phyloP scores from a whole-genome alignment of 2,113 vertebrate genomes.

The Pionites leucogaster region DNA sequence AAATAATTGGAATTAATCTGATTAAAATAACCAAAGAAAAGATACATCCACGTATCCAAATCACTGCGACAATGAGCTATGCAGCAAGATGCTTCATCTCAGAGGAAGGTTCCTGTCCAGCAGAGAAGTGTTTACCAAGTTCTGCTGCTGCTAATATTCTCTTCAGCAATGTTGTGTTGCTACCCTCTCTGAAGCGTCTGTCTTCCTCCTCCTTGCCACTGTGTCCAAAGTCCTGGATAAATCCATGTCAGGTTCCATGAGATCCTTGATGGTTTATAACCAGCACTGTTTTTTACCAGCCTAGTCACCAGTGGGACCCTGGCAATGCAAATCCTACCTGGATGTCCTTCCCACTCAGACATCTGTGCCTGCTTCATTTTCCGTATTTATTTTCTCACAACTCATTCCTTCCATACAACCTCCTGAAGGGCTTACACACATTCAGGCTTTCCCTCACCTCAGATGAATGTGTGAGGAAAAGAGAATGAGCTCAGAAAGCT shows the following conservation, averaged over 20 bases:
- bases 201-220: not conserved
- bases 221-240: not conserved
- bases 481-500: not conserved
- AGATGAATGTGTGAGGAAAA: not conserved
- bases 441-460: not conserved
- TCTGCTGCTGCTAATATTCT: not conserved
- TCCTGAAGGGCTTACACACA: not conserved
- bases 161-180: not conserved
- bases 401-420: not conserved
- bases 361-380: not conserved
- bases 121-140: not conserved
- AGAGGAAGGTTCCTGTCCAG: not conserved
- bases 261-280: not conserved
- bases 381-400: not conserved
- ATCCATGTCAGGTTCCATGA: not conserved
- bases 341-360: not conserved
- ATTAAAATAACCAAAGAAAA: slow-evolving; percentile 22
- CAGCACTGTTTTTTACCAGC: not conserved
- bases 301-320: not conserved
- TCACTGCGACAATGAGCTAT: not conserved
- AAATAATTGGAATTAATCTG: not conserved
- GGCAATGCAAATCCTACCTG: not conserved
- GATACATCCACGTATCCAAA: not conserved
- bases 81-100: slow-evolving; percentile 16
- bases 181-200: not conserved